Conservation (phyloP, 2,888 invertebrate genomes). For the Gnatocerus cornutus region DNA sequence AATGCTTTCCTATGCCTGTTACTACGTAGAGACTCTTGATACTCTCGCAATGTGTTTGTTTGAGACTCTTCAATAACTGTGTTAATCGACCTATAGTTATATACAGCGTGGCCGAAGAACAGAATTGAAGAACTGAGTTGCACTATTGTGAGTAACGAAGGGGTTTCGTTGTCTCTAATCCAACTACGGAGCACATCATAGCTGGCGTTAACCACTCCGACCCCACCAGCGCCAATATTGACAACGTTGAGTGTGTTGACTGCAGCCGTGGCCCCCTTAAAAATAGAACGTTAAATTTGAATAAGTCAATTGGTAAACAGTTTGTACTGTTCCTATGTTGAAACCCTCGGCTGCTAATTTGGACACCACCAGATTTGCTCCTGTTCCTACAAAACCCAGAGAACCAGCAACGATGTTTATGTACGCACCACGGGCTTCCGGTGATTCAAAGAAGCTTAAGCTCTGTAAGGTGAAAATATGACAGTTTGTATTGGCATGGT, state of each 20-base stretch:
- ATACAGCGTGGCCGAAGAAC: slow-evolving; percentile 65
- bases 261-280: slow-evolving; percentile 55
- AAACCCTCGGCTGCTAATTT: slow-evolving; percentile 70
- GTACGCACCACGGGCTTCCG: slow-evolving; percentile 76
- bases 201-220: slow-evolving; percentile 60
- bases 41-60: slow-evolving; percentile 72
- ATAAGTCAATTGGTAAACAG: neutral
- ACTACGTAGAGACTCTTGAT: slow-evolving; percentile 72
- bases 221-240: slow-evolving; percentile 63
- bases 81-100: slow-evolving; percentile 62
- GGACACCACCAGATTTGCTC: slow-evolving; percentile 71
- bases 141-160: slow-evolving; percentile 70
- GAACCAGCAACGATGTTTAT: slow-evolving; percentile 75
- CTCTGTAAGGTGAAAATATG: neutral
- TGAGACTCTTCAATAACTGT: slow-evolving; percentile 72
- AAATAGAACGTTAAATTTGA: neutral
- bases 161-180: slow-evolving; percentile 57
- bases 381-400: slow-evolving; percentile 74
- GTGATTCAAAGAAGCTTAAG: slow-evolving; percentile 67
- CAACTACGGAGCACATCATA: slow-evolving; percentile 61
- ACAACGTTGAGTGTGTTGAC: slow-evolving; percentile 60
- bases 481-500: neutral
- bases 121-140: slow-evolving; percentile 63
- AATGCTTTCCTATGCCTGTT: slow-evolving; percentile 76
- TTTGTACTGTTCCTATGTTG: slow-evolving; percentile 16